A percentile compares a stretch with the other conserved stretches of the same genome.
Evolutionary conservation across 2,797 vertebrate genomes (phyloP).

Genomic region (Xerus rutilus): DNA sequence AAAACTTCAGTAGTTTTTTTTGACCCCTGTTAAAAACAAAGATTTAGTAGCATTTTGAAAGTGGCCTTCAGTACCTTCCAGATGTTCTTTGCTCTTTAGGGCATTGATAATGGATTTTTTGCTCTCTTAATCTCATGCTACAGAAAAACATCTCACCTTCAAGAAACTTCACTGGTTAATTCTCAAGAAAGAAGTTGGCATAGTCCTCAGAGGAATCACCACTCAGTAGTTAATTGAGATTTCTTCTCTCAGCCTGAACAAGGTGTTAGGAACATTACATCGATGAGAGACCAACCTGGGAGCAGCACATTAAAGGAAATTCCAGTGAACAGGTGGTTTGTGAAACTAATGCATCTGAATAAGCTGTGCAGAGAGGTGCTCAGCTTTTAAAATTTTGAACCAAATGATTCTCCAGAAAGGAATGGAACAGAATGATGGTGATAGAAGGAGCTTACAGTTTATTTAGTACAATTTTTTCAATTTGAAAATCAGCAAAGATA

Average conservation of each 20-base stretch:
- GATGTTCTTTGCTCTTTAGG: slow-evolving; percentile 23
- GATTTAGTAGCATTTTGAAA: slow-evolving; percentile 38
- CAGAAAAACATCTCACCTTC: slow-evolving; percentile 18
- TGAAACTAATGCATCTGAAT: background rate
- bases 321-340: background rate
- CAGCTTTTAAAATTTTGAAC: background rate
- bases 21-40: slow-evolving; percentile 45
- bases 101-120: background rate
- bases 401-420: background rate
- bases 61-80: background rate
- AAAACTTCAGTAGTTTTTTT: slow-evolving; percentile 56
- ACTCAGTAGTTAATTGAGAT: background rate
- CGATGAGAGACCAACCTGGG: background rate
- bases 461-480: background rate
- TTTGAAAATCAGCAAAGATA: background rate
- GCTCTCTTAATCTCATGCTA: background rate
- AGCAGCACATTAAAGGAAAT: background rate
- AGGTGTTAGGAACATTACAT: background rate
- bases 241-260: background rate
- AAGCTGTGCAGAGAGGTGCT: background rate
- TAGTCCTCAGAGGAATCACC: background rate
- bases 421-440: background rate
- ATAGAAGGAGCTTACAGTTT: background rate
- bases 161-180: background rate
- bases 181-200: background rate